phyloP scores from a whole-genome alignment of 53 echinoderm and acorn worm genomes.

The Hippasteria phrygiana region DNA sequence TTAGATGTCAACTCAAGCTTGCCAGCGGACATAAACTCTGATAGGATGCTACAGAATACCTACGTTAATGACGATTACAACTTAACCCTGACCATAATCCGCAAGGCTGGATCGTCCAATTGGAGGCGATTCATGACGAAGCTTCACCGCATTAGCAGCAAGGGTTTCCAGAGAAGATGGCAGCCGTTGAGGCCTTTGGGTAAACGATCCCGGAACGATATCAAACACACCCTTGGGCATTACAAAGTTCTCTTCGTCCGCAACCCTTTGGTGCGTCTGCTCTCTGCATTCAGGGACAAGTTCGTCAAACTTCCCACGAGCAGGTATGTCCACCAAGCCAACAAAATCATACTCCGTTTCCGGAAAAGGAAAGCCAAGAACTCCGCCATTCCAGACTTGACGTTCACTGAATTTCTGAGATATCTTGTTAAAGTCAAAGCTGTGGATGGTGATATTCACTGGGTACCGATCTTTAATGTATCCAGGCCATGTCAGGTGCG shows the following conservation, averaged over 20 bases:
- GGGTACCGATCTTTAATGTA: neutral
- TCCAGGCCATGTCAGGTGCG: conserved; percentile 32
- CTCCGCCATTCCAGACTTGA: neutral
- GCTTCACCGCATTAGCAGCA: neutral
- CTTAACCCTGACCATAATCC: conserved; percentile 9
- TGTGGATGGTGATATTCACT: neutral
- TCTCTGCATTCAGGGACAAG: conserved; percentile 33
- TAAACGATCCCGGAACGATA: neutral
- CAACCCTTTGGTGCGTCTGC: conserved; percentile 48
- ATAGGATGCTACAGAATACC: neutral
- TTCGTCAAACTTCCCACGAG: conserved; percentile 26
- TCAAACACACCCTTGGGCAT: neutral
- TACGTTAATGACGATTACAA: conserved; percentile 55
- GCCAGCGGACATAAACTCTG: neutral
- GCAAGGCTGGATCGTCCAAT: conserved; percentile 52
- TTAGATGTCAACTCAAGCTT: neutral
- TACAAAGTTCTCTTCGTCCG: conserved; percentile 60
- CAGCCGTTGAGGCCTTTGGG: neutral
- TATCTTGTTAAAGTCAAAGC: neutral
- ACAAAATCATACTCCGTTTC: neutral
- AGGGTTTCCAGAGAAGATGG: neutral
- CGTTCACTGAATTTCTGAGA: conserved; percentile 41
- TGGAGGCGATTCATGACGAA: conserved; percentile 36
- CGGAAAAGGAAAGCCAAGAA: neutral
- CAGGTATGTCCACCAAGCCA: neutral